phyloP scores from a whole-genome alignment of 2,888 invertebrate species.

The Clistopyga incitator region DNA sequence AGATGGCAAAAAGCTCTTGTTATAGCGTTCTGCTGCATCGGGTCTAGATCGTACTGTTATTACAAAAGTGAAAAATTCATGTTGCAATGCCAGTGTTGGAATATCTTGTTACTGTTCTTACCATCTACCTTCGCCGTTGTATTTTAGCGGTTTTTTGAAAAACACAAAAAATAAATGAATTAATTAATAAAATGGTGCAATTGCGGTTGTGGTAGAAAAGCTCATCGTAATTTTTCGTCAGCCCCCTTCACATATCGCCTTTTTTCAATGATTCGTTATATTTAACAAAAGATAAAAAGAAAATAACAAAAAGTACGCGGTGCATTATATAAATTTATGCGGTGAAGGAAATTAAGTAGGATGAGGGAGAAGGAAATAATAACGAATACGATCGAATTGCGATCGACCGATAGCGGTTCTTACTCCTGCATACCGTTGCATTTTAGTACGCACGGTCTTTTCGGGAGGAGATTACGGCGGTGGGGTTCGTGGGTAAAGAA shows the following conservation, averaged over 20 bases:
- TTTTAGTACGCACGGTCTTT: conserved; percentile 86
- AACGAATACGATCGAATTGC: conserved; percentile 65
- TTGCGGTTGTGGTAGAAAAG: background rate
- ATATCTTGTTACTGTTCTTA: background rate
- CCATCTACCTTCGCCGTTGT: background rate
- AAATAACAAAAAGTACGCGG: background rate
- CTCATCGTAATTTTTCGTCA: background rate
- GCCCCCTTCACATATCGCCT: background rate
- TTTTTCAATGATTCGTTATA: background rate
- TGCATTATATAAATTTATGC: background rate
- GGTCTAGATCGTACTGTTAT: background rate
- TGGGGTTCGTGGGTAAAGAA: conserved; percentile 91
- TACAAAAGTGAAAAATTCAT: conserved; percentile 30
- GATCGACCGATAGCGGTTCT: conserved; percentile 71
- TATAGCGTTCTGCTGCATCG: background rate
- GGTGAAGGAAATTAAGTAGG: background rate
- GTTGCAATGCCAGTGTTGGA: background rate
- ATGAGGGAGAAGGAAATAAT: background rate
- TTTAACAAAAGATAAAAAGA: background rate
- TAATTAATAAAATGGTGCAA: background rate
- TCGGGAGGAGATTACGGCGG: conserved; percentile 88
- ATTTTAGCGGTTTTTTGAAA: background rate
- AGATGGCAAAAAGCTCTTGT: conserved; percentile 44
- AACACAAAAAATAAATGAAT: background rate
- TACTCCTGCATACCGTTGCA: conserved; percentile 86